phyloP scores from a whole-genome alignment of 2,797 vertebrate genomes.

The Gymnodraco acuticeps region DNA sequence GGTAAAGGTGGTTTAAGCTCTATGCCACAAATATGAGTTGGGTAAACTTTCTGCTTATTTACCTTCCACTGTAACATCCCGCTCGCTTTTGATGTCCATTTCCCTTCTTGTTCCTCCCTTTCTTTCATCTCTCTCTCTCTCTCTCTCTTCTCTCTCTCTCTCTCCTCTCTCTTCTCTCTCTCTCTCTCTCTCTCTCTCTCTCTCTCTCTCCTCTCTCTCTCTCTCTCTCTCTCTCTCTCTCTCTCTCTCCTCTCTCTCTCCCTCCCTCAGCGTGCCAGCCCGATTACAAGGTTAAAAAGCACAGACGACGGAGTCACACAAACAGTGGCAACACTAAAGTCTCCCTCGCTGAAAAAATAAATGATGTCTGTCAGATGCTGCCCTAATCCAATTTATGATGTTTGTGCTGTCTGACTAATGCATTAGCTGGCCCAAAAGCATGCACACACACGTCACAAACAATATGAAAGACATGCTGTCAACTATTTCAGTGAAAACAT shows the following conservation, averaged over 20 bases:
- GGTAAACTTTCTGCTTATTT: constrained; percentile 13
- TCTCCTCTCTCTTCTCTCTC: constrained; percentile 10
- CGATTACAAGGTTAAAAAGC: constrained; percentile 66
- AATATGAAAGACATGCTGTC: constrained; percentile 7
- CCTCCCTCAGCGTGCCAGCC: constrained; percentile 47
- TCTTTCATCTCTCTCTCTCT: constrained; percentile 15
- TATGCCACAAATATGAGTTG: neutral
- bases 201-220: constrained; percentile 11
- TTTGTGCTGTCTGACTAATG: constrained; percentile 32
- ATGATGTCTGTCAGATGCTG: constrained; percentile 48
- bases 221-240: constrained; percentile 13
- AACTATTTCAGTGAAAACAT: constrained; percentile 10
- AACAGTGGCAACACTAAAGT: constrained; percentile 22
- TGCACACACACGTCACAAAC: neutral
- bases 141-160: constrained; percentile 9
- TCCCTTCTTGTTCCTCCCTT: neutral
- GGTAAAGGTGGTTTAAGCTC: neutral
- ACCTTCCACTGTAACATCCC: constrained; percentile 5
- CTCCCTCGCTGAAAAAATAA: constrained; percentile 48
- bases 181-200: constrained; percentile 8
- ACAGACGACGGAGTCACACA: constrained; percentile 40
- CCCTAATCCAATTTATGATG: constrained; percentile 52
- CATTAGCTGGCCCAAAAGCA: neutral
- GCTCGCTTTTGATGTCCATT: neutral
- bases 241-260: constrained; percentile 9